Evolutionary conservation across 2,888 invertebrate genomes (phyloP), one percentile per base, ranked within the genome.

Genomic region (Sinotaia quadrata): DNA sequence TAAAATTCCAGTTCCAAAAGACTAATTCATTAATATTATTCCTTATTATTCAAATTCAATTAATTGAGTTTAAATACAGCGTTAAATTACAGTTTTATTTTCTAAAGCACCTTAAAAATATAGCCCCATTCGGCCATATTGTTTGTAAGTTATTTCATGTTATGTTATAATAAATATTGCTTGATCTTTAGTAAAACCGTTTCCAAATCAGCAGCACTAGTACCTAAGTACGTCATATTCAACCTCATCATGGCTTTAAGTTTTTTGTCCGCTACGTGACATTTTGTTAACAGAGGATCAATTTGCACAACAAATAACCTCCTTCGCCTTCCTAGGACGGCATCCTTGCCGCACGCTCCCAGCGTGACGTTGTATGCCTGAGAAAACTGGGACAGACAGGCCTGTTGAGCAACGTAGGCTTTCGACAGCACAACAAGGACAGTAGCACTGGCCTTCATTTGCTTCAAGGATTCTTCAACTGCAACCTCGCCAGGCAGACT

Each of bases 361-460:
- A 51, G 12, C 51, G 49, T 62, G 62, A 36, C 27, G 34, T 34
- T 62, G 62, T 62, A 62, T 27, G 62, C 52, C 36, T 37, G 62
- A 2, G 8, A 29, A 52, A 62, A 62, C 52, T 62, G 62, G 52
- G 37, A 62, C 18, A 62, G 51, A 33, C 62, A 62, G 52, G 62
- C 8, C 5, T 51, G n/a, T 7, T n/a, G 36, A 2, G 49, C 18
- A 1, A 51, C 10, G 52, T 62, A 62, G 27, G 51, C 62, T 18
- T 5, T 36, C 2, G 62, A 52, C 34, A 62, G 52, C 10, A 62
- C 37, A 18, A 62, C 52, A 15, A 62, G 52, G 36, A 34, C 62
- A 2, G 36, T 24, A 29, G 24, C n/a, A 33, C 62, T 62, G 51
- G 51, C 62, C 36, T 51, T 36, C 21, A 62, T 21, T 2, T 29